Conservation (phyloP, 2,888 invertebrate genomes). For the Penaeus monodon region DNA sequence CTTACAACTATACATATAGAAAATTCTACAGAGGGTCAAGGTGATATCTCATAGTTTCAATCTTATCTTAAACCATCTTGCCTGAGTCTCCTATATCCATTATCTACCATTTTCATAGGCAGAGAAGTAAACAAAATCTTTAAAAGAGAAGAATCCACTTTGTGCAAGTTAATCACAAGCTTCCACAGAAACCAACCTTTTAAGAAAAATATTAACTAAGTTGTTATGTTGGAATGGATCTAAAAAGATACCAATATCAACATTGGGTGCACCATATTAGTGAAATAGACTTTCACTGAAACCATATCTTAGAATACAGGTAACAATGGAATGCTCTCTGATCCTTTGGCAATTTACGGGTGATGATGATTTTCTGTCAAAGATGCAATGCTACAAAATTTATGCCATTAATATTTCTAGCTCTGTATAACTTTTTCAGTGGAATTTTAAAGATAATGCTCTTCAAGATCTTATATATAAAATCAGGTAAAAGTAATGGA, state of each 20-base stretch:
- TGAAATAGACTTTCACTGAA: background rate
- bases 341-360: background rate
- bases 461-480: constrained; percentile 11
- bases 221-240: background rate
- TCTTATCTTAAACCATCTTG: too few species aligned
- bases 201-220: too few species aligned
- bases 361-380: constrained; percentile 41
- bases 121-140: too few species aligned
- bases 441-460: constrained; percentile 18
- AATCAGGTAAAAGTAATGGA: constrained; percentile 4
- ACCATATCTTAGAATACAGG: background rate
- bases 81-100: too few species aligned
- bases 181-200: too few species aligned
- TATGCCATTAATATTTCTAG: constrained; percentile 27
- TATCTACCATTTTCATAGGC: too few species aligned
- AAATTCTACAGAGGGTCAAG: too few species aligned
- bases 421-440: constrained; percentile 32
- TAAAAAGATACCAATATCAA: background rate
- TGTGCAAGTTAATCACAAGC: too few species aligned
- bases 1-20: too few species aligned
- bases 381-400: constrained; percentile 28
- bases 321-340: constrained; percentile 16
- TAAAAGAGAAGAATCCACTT: too few species aligned
- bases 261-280: background rate
- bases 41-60: too few species aligned